Evolutionary conservation across 2,113 vertebrate species (phyloP).

Genomic region (Gallinago jamesoni): DNA sequence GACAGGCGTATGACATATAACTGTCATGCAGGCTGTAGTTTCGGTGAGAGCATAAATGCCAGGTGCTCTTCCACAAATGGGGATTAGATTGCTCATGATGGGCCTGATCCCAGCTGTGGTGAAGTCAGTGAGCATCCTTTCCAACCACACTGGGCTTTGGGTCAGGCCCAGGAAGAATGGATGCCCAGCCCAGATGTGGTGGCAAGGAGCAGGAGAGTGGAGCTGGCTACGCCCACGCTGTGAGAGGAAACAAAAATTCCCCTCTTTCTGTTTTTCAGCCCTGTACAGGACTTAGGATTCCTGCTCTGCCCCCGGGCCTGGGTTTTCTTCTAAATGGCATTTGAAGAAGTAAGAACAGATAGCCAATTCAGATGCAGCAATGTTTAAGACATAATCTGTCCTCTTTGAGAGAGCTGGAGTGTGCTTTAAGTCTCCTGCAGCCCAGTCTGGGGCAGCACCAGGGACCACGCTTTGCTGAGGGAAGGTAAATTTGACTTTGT

Average conservation of each 20-base stretch:
- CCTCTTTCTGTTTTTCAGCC: background rate
- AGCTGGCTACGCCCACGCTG: fast-evolving
- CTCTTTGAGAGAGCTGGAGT: background rate
- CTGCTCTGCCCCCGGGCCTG: background rate
- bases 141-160: fast-evolving
- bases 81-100: background rate
- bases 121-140: background rate
- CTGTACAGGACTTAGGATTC: background rate
- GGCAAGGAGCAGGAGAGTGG: background rate
- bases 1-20: background rate
- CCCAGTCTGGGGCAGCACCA: background rate
- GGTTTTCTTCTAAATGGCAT: background rate
- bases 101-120: background rate
- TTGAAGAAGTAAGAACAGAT: background rate
- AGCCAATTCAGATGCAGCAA: background rate
- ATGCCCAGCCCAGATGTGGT: no score
- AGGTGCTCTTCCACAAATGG: background rate
- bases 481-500: background rate
- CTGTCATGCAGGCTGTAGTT: background rate
- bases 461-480: background rate
- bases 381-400: background rate
- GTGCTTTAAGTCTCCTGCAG: background rate
- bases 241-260: background rate
- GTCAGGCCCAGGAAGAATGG: background rate
- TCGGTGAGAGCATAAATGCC: background rate